Evolutionary conservation across 2,797 vertebrate species (phyloP).

Genomic region (Esox masquinongy): DNA sequence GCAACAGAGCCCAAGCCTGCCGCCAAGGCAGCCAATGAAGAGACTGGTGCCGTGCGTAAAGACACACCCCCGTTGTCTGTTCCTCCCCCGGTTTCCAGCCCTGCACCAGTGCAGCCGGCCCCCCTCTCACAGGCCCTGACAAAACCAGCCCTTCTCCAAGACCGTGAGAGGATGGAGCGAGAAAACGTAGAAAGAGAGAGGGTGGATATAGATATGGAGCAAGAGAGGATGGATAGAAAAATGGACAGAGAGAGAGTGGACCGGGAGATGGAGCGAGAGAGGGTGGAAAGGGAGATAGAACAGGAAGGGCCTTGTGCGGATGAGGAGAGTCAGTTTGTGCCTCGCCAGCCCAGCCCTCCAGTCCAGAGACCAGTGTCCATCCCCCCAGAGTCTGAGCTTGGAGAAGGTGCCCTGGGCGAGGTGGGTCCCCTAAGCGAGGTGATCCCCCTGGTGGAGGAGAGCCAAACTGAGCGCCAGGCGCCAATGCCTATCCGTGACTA

Average conservation of each 20-base stretch:
- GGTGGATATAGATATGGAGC: constrained; percentile 38
- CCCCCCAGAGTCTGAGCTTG: constrained; percentile 52
- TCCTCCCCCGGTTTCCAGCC: constrained; percentile 49
- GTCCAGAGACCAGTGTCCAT: constrained; percentile 55
- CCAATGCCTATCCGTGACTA: constrained; percentile 70
- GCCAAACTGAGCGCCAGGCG: constrained; percentile 53
- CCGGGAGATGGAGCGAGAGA: not conserved
- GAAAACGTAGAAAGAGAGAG: not conserved
- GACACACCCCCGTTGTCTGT: constrained; percentile 35
- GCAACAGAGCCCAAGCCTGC: constrained; percentile 53
- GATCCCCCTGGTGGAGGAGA: constrained; percentile 60
- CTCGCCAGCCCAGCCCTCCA: constrained; percentile 68
- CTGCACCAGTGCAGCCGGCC: constrained; percentile 45
- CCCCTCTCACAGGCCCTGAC: constrained; percentile 38
- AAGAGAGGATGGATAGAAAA: not conserved
- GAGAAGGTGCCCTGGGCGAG: constrained; percentile 52
- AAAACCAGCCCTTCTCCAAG: constrained; percentile 42
- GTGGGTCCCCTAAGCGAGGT: constrained; percentile 40
- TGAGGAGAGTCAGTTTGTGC: constrained; percentile 61
- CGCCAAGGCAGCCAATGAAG: constrained; percentile 46
- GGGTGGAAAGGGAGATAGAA: constrained; percentile 27
- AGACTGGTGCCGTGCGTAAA: constrained; percentile 41
- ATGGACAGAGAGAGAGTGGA: not conserved
- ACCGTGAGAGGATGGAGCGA: constrained; percentile 33
- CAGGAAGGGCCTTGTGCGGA: constrained; percentile 57